Conservation (phyloP, 2,888 invertebrate species). For the Pollenia labialis region DNA sequence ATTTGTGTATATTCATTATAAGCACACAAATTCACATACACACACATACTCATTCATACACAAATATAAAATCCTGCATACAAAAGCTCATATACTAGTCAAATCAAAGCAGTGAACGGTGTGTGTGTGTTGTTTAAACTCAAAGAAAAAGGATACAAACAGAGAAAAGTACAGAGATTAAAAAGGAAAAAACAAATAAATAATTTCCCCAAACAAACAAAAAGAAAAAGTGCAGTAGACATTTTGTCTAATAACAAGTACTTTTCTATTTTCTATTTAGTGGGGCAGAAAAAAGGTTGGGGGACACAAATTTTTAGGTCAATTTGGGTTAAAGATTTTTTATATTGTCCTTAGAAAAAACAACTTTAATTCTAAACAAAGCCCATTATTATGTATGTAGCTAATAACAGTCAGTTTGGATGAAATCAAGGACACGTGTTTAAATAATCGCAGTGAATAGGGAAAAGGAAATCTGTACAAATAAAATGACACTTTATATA, state of each 20-base stretch:
- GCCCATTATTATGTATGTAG: neutral
- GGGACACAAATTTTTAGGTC: conserved; percentile 35
- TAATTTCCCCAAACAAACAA: neutral
- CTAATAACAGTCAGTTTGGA: neutral
- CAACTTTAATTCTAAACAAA: neutral
- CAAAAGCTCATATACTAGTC: neutral
- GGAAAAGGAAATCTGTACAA: neutral
- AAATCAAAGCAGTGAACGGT: neutral
- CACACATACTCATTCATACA: neutral
- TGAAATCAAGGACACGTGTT: conserved; percentile 31
- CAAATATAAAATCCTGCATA: neutral
- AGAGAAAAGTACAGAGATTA: neutral
- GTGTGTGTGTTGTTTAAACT: neutral
- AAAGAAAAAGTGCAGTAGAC: conserved; percentile 40
- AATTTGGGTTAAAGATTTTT: conserved; percentile 50
- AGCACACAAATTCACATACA: neutral
- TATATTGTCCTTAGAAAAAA: neutral
- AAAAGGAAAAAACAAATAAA: neutral
- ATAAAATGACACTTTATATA: conserved; percentile 8
- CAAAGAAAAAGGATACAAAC: conserved; percentile 28
- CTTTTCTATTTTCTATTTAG: conserved; percentile 17
- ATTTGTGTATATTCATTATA: conserved; percentile 35
- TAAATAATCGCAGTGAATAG: conserved; percentile 1
- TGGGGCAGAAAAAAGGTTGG: neutral
- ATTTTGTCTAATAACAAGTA: conserved; percentile 26